Evolutionary conservation across 1,140 invertebrate genomes (phyloP), one percentile per base, ranked within the genome.

Genomic region (Uloborus diversus): DNA sequence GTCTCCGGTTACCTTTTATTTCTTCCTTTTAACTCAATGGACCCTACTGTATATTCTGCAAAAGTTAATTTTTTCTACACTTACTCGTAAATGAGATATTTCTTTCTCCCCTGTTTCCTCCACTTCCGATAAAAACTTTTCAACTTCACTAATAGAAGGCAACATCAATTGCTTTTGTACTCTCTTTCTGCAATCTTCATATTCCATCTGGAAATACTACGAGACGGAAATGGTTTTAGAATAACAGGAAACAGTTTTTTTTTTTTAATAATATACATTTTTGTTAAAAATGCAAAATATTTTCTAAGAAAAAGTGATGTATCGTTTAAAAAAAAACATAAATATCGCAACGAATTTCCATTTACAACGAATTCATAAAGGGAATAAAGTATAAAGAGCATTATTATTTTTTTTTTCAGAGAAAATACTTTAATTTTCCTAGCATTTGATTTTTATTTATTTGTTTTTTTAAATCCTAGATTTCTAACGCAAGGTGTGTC

Each of bases 201-300:
- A 75, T 25, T 75, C 71, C 13, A 64, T 7, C 11, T 75, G 14
- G 3, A 75, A 75, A 35, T 75, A 64, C 71, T 75, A 27, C 3
- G 25, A 35, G 23, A 30, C n/a, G 30, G n/a, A 32, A 56, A 32
- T 13, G 9, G 17, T 13, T 42, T 42, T 42, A 17, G 9, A 42
- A 1, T 2, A 42, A 13, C 9, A 2, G 17, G 37, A 42, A 42
- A 42, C 17, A 42, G 9, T 42, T 42, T 42, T 0, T 1, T 0
- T 13, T 17, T 42, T 42, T 42, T 42, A 9, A 13, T 42, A 42
- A 42, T 13, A 42, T 9, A 9, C 17, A 13, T 13, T 42, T 2
- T 42, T 42, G 9, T 42, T 13, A 13, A 42, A 42, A 42, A 2
- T 42, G 37, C 37, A 42, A 42, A 13, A 9, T 42, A 42, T 42